Evolutionary conservation across 2,113 vertebrate species (phyloP), one percentile per base, ranked within the genome.

Genomic region (Neolamprologus kungweensis): DNA sequence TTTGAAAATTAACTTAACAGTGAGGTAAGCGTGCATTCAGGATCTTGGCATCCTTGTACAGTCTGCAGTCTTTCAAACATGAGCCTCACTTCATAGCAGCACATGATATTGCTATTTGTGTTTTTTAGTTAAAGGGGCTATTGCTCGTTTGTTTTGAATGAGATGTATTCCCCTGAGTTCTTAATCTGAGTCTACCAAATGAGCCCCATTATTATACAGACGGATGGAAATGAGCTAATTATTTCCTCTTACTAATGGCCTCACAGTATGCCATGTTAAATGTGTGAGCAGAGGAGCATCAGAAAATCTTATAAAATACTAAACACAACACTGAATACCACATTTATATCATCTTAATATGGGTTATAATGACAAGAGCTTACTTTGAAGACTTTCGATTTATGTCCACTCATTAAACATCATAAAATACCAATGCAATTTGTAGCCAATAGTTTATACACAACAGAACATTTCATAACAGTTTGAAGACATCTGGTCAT

Each of bases 211-310:
- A 94, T 89, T 84, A 94, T 88, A 91, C 89, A 93, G 87, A 88
- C 5, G 14, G 88, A 92, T 92, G 85, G 58, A 93, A 92, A 94
- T 94, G 86, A 91, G 81, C 89, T 94, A 88, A 94, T 94, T 93
- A 90, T 90, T 94, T 92, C 89, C 82, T 73, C 58, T 37, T 54
- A 57, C 81, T 88, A 88, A 92, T 88, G 78, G 51, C 78, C 92
- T 91, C 84, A 88, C 89, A 84, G 58, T 71, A 91, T 68, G 80
- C 60, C 47, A 37, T 85, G 78, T 87, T 86, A 78, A 87, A 89
- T 89, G 13, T 83, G 83, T 47, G 73, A 55, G 81, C 21, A 53
- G 33, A 63, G 54, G 14, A 90, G 40, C 54, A 63, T 71, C 42
- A 68, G n/a, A 88, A 80, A 40, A 84, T 65, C 47, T 45, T 28